These are phyloP conservation scores for Musca vetustissima DNA, from an alignment of 1,140 invertebrate genomes.

Conservation along the genomic window DNA sequence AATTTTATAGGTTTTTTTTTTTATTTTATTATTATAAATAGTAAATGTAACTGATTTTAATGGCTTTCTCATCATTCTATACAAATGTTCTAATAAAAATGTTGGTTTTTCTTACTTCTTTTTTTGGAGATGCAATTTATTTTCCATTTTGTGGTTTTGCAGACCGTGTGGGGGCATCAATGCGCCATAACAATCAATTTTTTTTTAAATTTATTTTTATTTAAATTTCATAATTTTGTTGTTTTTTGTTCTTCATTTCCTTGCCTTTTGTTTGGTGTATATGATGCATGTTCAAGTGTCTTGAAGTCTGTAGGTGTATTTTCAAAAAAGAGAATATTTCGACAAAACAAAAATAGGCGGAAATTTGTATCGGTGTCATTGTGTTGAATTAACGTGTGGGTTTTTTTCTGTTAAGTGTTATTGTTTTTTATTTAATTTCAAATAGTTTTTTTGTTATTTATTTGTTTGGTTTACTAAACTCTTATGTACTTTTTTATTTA, in stretches of 20 bases:
- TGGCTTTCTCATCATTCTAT: neutral
- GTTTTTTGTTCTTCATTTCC: neutral
- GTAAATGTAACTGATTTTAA: too few species aligned
- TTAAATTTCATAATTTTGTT: neutral
- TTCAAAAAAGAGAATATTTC: too few species aligned
- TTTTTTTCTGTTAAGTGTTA: neutral
- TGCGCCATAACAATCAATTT: slow-evolving; percentile 4
- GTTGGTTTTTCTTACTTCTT: neutral
- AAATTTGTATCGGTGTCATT: too few species aligned
- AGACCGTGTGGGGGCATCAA: neutral
- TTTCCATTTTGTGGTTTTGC: neutral
- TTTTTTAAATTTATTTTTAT: slow-evolving; percentile 3
- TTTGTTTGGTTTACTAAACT: slow-evolving; percentile 5
- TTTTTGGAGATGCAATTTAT: neutral
- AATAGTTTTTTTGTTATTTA: too few species aligned
- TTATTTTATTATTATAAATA: too few species aligned
- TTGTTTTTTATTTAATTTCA: slow-evolving; percentile 5
- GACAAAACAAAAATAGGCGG: too few species aligned
- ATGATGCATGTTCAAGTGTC: too few species aligned
- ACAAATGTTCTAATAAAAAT: slow-evolving; percentile 23
- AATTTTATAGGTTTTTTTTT: too few species aligned
- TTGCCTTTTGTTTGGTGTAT: too few species aligned
- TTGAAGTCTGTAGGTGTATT: too few species aligned
- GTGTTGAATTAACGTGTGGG: neutral
- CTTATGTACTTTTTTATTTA: slow-evolving; percentile 24